Conservation (phyloP, 2,113 vertebrate genomes). For the Zootoca vivipara region DNA sequence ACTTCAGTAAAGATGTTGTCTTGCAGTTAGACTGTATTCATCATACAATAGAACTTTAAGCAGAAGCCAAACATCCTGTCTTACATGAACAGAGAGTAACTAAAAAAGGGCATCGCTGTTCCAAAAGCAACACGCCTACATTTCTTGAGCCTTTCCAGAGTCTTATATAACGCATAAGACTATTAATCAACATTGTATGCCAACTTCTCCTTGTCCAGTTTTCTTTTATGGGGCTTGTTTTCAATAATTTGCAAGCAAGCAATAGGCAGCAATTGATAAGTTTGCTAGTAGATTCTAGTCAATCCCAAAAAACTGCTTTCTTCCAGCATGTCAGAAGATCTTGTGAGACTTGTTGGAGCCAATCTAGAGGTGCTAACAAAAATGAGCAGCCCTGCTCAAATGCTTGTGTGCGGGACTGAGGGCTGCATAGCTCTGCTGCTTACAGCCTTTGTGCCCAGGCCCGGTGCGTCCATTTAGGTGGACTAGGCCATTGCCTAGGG, state of each 20-base stretch:
- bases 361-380: background rate
- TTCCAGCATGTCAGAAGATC: background rate
- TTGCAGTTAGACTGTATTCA: background rate
- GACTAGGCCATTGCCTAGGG: no score
- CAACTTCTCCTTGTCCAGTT: background rate
- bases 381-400: no score
- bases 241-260: background rate
- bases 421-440: no score
- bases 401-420: no score
- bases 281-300: background rate
- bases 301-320: background rate
- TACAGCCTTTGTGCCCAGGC: no score
- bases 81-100: background rate
- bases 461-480: no score
- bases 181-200: background rate
- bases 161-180: background rate
- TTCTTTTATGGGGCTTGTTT: background rate
- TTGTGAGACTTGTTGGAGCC: background rate
- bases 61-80: background rate
- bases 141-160: background rate
- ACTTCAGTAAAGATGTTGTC: background rate
- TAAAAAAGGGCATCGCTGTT: background rate
- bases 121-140: background rate
- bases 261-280: no score
- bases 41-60: background rate